These are phyloP conservation scores for Butorides virescens DNA, from an alignment of 2,113 vertebrate species.

Conservation along the genomic window DNA sequence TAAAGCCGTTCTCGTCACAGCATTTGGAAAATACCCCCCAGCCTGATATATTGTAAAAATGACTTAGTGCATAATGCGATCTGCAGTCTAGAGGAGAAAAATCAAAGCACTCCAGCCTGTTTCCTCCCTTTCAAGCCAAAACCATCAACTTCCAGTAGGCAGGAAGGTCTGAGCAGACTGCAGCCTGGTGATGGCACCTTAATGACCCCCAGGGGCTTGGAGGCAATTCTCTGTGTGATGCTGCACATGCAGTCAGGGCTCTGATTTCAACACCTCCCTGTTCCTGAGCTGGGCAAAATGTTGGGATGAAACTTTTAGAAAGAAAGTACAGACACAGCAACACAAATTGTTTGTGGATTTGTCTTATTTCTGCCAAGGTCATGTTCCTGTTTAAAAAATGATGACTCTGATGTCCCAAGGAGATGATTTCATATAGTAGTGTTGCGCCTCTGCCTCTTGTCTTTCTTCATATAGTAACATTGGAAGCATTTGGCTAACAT, in stretches of 20 bases:
- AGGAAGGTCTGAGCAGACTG: background rate
- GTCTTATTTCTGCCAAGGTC: background rate
- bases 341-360: background rate
- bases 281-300: background rate
- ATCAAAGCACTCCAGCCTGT: background rate
- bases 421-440: background rate
- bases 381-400: background rate
- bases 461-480: background rate
- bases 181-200: background rate
- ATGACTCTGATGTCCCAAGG: background rate
- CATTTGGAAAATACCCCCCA: background rate
- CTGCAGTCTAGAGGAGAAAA: background rate
- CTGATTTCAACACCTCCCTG: background rate
- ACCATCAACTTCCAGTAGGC: background rate
- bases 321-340: background rate
- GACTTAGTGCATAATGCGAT: background rate
- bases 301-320: background rate
- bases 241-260: background rate
- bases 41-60: background rate
- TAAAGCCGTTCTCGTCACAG: background rate
- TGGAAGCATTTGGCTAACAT: background rate
- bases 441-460: background rate
- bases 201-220: fast-evolving
- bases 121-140: background rate
- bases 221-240: no score